Conservation (phyloP, 2,797 vertebrate species). For the Scolopax bukidnonensis region DNA sequence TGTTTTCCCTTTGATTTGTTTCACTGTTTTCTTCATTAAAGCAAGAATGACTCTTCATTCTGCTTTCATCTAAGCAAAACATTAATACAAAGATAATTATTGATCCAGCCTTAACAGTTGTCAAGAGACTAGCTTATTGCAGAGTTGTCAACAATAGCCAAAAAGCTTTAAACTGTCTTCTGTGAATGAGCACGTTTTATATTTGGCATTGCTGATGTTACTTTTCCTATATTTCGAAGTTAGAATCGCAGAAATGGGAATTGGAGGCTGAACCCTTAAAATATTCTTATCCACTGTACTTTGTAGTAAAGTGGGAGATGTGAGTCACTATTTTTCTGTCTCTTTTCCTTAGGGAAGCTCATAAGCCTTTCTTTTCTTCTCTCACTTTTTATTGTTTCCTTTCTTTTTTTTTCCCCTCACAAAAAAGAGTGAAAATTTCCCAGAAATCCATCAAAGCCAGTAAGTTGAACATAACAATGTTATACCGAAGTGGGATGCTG, state of each 20-base stretch:
- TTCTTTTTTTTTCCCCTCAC: not conserved
- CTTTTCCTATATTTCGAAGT: not conserved
- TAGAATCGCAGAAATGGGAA: conserved; percentile 1
- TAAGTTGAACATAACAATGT: not conserved
- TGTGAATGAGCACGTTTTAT: not conserved
- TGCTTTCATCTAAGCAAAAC: not conserved
- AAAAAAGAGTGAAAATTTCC: not conserved
- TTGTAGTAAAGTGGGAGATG: not conserved
- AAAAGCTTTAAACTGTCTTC: not conserved
- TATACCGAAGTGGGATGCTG: not conserved
- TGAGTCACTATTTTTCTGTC: not conserved
- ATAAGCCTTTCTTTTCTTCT: not conserved
- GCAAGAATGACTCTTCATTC: not conserved
- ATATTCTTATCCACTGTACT: not conserved
- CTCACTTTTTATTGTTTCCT: not conserved
- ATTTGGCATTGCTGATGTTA: not conserved
- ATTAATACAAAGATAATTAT: conserved; percentile 4
- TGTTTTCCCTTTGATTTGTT: not conserved
- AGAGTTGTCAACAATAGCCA: not conserved
- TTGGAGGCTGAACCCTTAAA: not conserved
- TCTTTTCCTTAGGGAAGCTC: not conserved
- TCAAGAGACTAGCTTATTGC: not conserved
- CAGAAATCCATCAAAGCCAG: not conserved
- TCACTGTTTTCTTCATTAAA: not conserved
- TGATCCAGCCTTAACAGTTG: not conserved